Conservation (phyloP, 2,888 invertebrate species). For the Notodonta ziczac region DNA sequence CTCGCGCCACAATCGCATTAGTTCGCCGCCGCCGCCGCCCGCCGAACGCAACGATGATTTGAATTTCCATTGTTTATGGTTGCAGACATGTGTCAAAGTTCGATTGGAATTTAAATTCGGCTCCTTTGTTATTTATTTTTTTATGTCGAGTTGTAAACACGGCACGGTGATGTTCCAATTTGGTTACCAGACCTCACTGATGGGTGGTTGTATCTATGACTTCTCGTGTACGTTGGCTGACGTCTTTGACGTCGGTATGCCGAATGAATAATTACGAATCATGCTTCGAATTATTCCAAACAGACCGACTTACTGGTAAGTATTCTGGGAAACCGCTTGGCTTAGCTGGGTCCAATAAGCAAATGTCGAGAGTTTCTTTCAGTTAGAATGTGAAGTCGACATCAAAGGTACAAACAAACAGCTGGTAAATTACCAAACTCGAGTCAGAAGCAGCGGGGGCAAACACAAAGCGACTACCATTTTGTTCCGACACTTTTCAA, state of each 20-base stretch:
- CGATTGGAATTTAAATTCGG: constrained; percentile 85
- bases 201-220: constrained; percentile 78
- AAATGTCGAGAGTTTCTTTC: constrained; percentile 45
- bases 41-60: constrained; percentile 80
- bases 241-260: constrained; percentile 80
- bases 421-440: constrained; percentile 80
- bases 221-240: constrained; percentile 65
- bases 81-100: constrained; percentile 85
- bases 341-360: constrained; percentile 31
- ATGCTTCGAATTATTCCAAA: constrained; percentile 55
- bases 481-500: constrained; percentile 85
- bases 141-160: constrained; percentile 84
- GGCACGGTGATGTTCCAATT: constrained; percentile 82
- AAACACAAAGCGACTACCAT: constrained; percentile 80
- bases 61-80: constrained; percentile 85
- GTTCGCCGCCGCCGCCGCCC: constrained; percentile 56
- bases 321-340: constrained; percentile 39
- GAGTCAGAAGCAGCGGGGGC: constrained; percentile 62
- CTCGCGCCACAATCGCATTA: constrained; percentile 80
- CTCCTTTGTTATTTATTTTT: constrained; percentile 79
- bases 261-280: constrained; percentile 80
- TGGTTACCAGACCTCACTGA: constrained; percentile 73
- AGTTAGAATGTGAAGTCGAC: constrained; percentile 47
- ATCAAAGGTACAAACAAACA: constrained; percentile 74
- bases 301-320: constrained; percentile 37